Conservation (phyloP, 2,797 vertebrate genomes). For the Clarias platycephalus region DNA sequence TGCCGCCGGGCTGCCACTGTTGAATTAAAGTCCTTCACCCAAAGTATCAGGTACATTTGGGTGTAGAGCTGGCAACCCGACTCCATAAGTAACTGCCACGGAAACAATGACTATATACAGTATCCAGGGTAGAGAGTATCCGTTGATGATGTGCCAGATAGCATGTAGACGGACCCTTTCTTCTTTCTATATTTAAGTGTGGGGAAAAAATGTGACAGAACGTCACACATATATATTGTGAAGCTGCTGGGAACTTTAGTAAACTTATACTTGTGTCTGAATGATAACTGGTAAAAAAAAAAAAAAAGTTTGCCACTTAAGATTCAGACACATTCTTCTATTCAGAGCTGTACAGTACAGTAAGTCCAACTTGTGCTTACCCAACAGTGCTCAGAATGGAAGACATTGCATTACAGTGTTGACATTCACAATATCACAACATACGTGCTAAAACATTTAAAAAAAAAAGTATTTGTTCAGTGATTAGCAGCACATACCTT, state of each 20-base stretch:
- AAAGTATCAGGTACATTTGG: too few relatives aligned
- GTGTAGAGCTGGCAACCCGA: too few relatives aligned
- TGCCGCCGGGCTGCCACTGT: too few relatives aligned
- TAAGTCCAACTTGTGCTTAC: background rate
- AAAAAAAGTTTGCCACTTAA: background rate
- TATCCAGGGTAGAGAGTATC: too few relatives aligned
- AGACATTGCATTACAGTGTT: background rate
- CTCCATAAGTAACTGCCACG: too few relatives aligned
- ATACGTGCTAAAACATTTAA: background rate
- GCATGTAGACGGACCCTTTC: too few relatives aligned
- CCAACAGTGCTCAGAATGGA: background rate
- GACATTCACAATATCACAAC: too few relatives aligned
- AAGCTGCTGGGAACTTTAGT: background rate
- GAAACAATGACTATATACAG: too few relatives aligned
- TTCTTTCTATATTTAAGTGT: background rate
- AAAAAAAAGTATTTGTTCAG: background rate
- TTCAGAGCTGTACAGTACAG: background rate
- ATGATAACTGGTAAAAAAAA: background rate
- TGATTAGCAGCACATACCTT: background rate
- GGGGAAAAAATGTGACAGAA: background rate
- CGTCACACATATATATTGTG: background rate
- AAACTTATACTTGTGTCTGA: background rate
- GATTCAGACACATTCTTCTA: background rate
- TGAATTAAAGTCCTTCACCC: too few relatives aligned
- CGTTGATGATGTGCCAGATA: too few relatives aligned